A percentile compares a stretch with the other conserved stretches of the same genome.
phyloP scores from a whole-genome alignment of 2,113 vertebrate genomes.

The Sclerurus mexicanus region DNA sequence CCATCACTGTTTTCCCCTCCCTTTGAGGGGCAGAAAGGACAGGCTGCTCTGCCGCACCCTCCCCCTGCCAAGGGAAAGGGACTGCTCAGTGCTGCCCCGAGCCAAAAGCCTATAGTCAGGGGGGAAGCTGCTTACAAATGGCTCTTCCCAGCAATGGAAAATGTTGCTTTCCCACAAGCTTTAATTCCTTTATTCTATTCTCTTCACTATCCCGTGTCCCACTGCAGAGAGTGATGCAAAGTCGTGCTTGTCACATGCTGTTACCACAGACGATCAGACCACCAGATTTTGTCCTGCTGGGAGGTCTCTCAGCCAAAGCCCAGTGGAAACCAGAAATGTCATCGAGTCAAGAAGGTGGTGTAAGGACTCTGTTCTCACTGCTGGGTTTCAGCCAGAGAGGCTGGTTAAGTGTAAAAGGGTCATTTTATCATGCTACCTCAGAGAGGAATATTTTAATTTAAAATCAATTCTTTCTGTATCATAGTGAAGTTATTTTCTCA shows the following conservation, averaged over 20 bases:
- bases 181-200: not conserved
- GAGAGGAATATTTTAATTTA: not conserved
- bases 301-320: not conserved
- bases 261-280: not conserved
- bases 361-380: not conserved
- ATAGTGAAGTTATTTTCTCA: not conserved
- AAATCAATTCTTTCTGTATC: not conserved
- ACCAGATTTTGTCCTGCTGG: not conserved
- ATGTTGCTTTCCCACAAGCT: not conserved
- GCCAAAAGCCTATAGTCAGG: not conserved
- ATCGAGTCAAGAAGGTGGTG: not conserved
- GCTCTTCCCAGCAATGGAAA: not conserved
- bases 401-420: not conserved
- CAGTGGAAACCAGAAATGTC: not conserved
- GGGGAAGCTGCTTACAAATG: not conserved
- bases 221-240: not conserved
- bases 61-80: not conserved
- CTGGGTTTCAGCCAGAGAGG: not conserved
- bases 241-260: not conserved
- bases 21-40: not conserved
- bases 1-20: not conserved
- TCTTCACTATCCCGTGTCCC: fast-evolving
- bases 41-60: not conserved
- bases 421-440: not conserved
- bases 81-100: not conserved